phyloP scores from a whole-genome alignment of 1,140 invertebrate genomes.

The Zaprionus ornatus region DNA sequence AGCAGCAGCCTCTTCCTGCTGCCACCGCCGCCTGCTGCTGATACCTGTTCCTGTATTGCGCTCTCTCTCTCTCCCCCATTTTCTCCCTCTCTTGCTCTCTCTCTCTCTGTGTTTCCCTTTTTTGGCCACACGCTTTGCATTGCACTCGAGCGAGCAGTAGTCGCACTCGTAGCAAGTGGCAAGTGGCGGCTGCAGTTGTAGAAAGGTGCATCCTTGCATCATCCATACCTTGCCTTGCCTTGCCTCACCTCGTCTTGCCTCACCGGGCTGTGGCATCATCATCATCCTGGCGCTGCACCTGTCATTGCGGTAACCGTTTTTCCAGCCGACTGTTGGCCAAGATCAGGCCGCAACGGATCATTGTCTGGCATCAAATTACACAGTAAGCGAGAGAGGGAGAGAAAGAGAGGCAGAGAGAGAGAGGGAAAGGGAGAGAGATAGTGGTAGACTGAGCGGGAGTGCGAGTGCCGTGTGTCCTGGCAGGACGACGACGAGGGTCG shows the following conservation, averaged over 20 bases:
- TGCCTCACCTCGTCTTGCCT: too few relatives aligned
- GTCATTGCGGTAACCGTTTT: conserved; percentile 67
- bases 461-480: neutral
- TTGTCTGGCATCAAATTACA: conserved; percentile 71
- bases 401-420: neutral
- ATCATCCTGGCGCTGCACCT: conserved; percentile 56
- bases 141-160: conserved; percentile 56
- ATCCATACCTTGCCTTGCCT: conserved; percentile 12
- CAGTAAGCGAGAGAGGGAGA: neutral
- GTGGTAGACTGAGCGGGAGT: neutral
- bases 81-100: neutral
- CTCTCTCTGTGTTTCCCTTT: conserved; percentile 18
- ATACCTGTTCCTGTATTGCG: conserved; percentile 6
- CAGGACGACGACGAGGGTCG: conserved; percentile 21
- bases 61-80: too few relatives aligned
- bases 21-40: neutral
- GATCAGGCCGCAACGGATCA: conserved; percentile 72
- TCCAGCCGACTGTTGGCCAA: conserved; percentile 47
- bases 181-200: conserved; percentile 60
- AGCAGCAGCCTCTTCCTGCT: conserved; percentile 2
- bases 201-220: conserved; percentile 78
- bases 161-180: conserved; percentile 20
- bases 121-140: conserved; percentile 63
- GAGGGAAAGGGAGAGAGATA: neutral
- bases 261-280: conserved; percentile 5